Percentiles rank a stretch among this genome's conserved stretches.
Evolutionary conservation across 1,140 invertebrate species (phyloP).

Genomic region (Calliphora vicina): DNA sequence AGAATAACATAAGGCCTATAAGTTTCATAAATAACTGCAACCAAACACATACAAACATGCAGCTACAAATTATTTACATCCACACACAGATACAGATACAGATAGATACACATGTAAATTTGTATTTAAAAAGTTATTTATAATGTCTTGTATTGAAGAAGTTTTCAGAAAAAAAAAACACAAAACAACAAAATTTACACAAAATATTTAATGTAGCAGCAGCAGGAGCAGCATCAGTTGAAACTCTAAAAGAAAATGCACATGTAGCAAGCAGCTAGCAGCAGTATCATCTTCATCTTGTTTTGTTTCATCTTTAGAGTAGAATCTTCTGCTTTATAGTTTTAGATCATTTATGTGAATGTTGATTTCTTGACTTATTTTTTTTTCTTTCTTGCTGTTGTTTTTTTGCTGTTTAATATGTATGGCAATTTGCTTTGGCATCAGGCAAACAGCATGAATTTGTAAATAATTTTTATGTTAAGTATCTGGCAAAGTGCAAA

Average conservation of each 20-base stretch:
- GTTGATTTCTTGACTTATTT: neutral
- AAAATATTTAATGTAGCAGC: neutral
- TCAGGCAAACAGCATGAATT: slow-evolving; percentile 2
- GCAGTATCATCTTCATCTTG: neutral
- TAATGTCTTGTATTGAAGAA: neutral
- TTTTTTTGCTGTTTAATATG: neutral
- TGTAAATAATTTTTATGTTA: slow-evolving; percentile 1
- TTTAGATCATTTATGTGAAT: neutral
- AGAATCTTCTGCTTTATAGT: neutral
- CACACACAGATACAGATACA: no score
- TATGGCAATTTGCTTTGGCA: slow-evolving; percentile 1
- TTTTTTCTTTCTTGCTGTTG: neutral
- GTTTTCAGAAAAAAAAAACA: neutral
- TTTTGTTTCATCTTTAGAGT: neutral
- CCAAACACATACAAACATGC: neutral
- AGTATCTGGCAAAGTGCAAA: slow-evolving; percentile 8
- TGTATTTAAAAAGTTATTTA: neutral
- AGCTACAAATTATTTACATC: neutral
- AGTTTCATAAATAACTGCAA: neutral
- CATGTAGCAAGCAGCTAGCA: no score
- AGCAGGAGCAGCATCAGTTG: neutral
- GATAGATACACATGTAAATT: neutral
- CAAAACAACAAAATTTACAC: neutral
- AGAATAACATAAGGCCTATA: neutral
- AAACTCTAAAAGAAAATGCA: neutral